Evolutionary conservation across 23 tunicate species (phyloP).

Genomic region (Aplidium turbinatum): DNA sequence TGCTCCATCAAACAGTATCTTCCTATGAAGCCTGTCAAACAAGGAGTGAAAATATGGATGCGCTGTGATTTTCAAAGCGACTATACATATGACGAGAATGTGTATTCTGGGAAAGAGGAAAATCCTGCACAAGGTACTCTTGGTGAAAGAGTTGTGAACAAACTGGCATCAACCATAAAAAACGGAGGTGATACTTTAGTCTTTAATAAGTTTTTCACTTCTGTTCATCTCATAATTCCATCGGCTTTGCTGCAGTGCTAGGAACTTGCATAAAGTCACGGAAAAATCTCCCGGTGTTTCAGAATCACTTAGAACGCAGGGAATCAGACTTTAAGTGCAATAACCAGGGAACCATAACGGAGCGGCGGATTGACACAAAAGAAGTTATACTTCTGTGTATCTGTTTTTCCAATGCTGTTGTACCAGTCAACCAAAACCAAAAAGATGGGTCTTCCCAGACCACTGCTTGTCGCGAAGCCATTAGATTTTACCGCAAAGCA

Average conservation of each 20-base stretch:
- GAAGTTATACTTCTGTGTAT: neutral
- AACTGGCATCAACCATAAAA: conserved; percentile 25
- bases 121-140: conserved; percentile 5
- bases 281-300: conserved; percentile 23
- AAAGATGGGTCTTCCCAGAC: conserved; percentile 32
- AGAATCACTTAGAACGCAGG: conserved; percentile 1
- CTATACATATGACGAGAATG: conserved; percentile 25
- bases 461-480: conserved; percentile 36
- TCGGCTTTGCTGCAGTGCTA: no score
- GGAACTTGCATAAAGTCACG: conserved; percentile 9
- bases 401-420: no score
- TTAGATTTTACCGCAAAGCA: conserved; percentile 20
- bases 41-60: conserved; percentile 21
- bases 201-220: conserved; percentile 32
- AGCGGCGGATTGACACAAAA: conserved; percentile 14
- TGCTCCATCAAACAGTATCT: conserved; percentile 34
- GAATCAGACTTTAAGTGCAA: conserved; percentile 27
- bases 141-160: conserved; percentile 22
- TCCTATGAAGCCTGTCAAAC: conserved; percentile 30
- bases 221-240: conserved; percentile 19
- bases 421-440: no score
- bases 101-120: conserved; percentile 21
- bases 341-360: conserved; percentile 13
- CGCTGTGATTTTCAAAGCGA: conserved; percentile 8
- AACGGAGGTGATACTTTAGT: conserved; percentile 21